Base-by-base conservation (phyloP, 1,140 invertebrate genomes). In the Drosophila saltans region DNA sequence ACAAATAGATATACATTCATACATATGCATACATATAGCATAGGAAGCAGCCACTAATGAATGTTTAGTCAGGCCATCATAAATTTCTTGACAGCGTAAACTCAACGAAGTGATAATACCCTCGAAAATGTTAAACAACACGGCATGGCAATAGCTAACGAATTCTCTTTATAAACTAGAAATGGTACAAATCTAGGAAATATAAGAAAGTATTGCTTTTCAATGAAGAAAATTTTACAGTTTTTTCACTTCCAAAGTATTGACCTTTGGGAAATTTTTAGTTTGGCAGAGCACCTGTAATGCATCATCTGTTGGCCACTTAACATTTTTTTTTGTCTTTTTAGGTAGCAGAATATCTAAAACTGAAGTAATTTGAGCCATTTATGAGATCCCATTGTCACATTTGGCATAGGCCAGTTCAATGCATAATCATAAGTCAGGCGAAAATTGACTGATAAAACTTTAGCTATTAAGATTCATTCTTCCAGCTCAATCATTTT, bases 31-130 rank as follows among this genome's bases (percentile, higher is more conserved):
- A 36, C 33, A 36, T 48, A 48, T 24, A 24, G 16, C 82, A 80
- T 75, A 89, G 84, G 80, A 86, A 82, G 84, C 80, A 82, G 84
- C 73, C 40, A 72, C 80, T 89, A 88, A 88, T 88, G 84, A 88
- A 89, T 89, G 83, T 72, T 66, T 80, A 60, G 73, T 58, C 67
- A 72, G 45, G 56, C 30, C 60, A 62, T 69, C 84, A 70, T 89
- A 86, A 86, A 86, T 86, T 64, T 52, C 52, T 9, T 60, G 55
- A n/a, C 11, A 59, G 33, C 6, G 16, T 33, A 21, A 33, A 39
- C 33, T 48, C 11, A 62, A 68, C 41, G 67, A 64, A 72, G 68
- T 45, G 9, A 26, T 16, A 40, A 73, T 56, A 58, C 60, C 8
- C 69, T 59, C 4, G n/a, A 11, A 30, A 16, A 6, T 9, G 11